Percentiles rank a stretch among this genome's conserved stretches.
Conservation (phyloP, 2,797 vertebrate genomes). For the Bryconaethiops microstoma region DNA sequence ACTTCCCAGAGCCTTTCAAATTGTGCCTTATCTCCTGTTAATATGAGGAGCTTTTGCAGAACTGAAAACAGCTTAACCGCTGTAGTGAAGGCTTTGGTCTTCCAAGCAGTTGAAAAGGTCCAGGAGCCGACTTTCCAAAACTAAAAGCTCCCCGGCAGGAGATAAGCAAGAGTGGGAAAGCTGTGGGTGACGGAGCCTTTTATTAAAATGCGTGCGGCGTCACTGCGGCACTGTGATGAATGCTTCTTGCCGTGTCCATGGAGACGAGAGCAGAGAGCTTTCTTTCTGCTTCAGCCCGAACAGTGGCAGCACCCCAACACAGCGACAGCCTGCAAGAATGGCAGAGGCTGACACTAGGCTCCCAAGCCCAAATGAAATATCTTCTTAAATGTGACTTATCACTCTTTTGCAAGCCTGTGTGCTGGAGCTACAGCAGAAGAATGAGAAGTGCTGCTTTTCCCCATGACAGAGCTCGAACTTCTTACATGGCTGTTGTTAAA, state of each 20-base stretch:
- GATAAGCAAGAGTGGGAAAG: conserved; percentile 31
- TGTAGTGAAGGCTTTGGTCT: neutral
- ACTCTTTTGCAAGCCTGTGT: conserved; percentile 9
- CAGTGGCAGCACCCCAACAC: neutral
- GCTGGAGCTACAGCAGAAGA: neutral
- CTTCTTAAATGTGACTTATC: conserved; percentile 9
- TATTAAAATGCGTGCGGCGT: conserved; percentile 34
- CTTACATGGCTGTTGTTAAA: neutral
- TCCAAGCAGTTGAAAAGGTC: neutral
- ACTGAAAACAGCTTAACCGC: conserved; percentile 3
- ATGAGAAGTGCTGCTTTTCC: conserved; percentile 1
- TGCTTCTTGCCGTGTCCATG: conserved; percentile 27
- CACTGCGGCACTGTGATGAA: conserved; percentile 37
- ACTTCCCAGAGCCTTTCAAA: conserved; percentile 24
- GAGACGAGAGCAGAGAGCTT: conserved; percentile 27
- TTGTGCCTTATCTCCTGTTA: conserved; percentile 17
- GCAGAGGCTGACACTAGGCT: conserved; percentile 13
- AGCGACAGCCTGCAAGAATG: conserved; percentile 2
- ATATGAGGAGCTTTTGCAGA: conserved; percentile 14
- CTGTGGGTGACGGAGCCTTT: conserved; percentile 36
- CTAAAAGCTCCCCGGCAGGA: conserved; percentile 22
- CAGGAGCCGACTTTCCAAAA: conserved; percentile 24
- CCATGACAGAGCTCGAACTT: neutral
- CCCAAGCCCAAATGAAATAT: neutral
- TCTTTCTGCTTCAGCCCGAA: neutral